Evolutionary conservation across 2,797 vertebrate genomes (phyloP), one percentile per base, ranked within the genome.

Genomic region (Lagodon rhomboides): DNA sequence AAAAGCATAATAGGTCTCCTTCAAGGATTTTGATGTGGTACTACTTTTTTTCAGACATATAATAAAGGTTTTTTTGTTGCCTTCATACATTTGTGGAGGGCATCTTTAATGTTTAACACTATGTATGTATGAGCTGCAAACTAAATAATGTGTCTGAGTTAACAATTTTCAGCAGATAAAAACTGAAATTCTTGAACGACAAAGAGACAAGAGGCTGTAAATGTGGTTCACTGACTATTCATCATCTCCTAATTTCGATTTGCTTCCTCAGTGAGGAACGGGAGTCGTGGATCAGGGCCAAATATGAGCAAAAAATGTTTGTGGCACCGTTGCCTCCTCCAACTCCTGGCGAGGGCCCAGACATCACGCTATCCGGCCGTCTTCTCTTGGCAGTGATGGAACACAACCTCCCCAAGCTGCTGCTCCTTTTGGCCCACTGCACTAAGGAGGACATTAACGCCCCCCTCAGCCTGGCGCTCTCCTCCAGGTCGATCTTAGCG

Each of bases 261-360:
- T 74, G 47, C 22, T 61, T 62, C 43, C 75, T 64, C 83, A 99
- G 98, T 75, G 97, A 98, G 91, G 97, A 98, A 83, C 94, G 97
- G 2, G 98, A 99, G 79, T 95, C 96, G 0, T 99, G 98, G 97
- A 98, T 98, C 79, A 93, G 97, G 12, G 97, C 97, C 77, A 99
- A 99, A 80, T 99, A 99, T 13, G 97, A 98, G 93, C 97, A 98
- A 92, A 94, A 96, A 80, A 93, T 98, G 67, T 99, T 99, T 91
- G 94, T 98, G 93, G 97, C 97, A 0, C 95, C 97, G 0, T 87
- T 98, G 92, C 92, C 93, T 44, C 92, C 93, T 63, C 93, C 94
- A 1, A 94, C 95, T 30, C 91, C 92, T 6, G 85, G 94, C 0
- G 93, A 97, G 83, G 95, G 94, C 60, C 93, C 91, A 84, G 96